These are phyloP conservation scores for Telmatochromis sp. DNA, from an alignment of 2,113 vertebrate genomes.

Conservation along the genomic window DNA sequence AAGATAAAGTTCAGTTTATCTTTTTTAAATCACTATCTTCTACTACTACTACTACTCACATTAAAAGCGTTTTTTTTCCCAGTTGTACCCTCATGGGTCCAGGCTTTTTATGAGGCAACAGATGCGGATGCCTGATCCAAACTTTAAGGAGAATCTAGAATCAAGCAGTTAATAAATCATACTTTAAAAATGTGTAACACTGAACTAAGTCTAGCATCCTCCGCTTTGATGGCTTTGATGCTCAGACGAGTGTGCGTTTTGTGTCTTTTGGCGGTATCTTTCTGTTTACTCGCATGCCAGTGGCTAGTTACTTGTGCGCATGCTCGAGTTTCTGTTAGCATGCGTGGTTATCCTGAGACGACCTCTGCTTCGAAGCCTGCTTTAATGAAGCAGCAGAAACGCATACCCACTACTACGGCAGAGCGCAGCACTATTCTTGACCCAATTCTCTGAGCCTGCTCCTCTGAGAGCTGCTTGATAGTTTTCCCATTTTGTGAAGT, in stretches of 20 bases:
- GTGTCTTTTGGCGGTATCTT: background rate
- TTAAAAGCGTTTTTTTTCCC: background rate
- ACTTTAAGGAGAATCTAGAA: conserved; percentile 7
- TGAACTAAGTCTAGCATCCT: background rate
- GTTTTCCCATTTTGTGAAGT: conserved; percentile 42
- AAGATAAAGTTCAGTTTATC: background rate
- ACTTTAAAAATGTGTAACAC: conserved; percentile 11
- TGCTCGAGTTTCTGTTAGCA: background rate
- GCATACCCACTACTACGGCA: conserved; percentile 10
- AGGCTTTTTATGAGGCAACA: background rate
- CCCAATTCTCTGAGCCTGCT: conserved; percentile 43
- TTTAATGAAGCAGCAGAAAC: conserved; percentile 49
- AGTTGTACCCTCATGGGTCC: background rate
- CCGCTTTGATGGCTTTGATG: background rate
- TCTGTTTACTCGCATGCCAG: background rate
- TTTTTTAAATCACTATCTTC: background rate
- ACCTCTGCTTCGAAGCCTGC: conserved; percentile 14
- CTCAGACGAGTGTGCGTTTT: background rate
- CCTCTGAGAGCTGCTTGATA: conserved; percentile 35
- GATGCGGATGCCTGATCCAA: background rate
- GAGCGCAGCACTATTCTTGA: conserved; percentile 50
- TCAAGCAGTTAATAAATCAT: conserved; percentile 17
- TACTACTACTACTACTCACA: background rate
- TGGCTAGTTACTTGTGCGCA: background rate
- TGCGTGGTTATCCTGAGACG: conserved; percentile 15